Evolutionary conservation across 1,140 invertebrate genomes (phyloP).

Genomic region (Neocloeon triangulifer): DNA sequence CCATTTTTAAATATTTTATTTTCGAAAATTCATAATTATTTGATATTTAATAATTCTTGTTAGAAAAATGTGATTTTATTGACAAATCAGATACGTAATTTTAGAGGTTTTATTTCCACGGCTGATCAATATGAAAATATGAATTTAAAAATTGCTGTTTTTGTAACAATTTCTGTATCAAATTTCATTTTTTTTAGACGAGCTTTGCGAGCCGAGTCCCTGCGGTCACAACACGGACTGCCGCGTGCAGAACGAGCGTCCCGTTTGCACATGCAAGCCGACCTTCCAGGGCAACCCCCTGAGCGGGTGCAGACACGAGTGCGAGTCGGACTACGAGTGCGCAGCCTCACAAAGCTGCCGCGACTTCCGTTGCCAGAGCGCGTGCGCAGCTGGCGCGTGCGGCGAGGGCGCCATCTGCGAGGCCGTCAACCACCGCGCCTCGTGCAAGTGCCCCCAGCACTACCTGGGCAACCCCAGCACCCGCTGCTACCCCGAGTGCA

Average conservation of each 20-base stretch:
- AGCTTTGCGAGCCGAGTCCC: conserved; percentile 52
- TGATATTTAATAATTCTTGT: too few relatives aligned
- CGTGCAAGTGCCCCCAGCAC: conserved; percentile 58
- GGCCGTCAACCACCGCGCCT: conserved; percentile 47
- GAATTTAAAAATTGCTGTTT: neutral
- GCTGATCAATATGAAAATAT: neutral
- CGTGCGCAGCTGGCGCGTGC: conserved; percentile 43
- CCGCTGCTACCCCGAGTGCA: conserved; percentile 51
- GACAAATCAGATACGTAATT: neutral
- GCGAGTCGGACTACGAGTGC: conserved; percentile 52
- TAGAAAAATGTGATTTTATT: neutral
- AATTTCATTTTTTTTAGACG: conserved; percentile 28
- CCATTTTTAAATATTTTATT: too few relatives aligned
- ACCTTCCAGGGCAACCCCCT: conserved; percentile 46
- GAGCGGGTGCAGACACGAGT: conserved; percentile 49
- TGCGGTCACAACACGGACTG: conserved; percentile 60
- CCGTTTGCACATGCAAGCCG: conserved; percentile 49
- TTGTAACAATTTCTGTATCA: neutral
- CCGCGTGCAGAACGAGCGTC: conserved; percentile 44
- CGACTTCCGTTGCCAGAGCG: conserved; percentile 51
- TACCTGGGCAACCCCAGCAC: conserved; percentile 49
- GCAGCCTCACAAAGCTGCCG: conserved; percentile 40
- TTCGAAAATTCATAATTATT: too few relatives aligned
- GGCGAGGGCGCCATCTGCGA: conserved; percentile 57
- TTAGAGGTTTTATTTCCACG: neutral